Base-by-base conservation (phyloP, 2,888 invertebrate species). In the Autographa gamma region DNA sequence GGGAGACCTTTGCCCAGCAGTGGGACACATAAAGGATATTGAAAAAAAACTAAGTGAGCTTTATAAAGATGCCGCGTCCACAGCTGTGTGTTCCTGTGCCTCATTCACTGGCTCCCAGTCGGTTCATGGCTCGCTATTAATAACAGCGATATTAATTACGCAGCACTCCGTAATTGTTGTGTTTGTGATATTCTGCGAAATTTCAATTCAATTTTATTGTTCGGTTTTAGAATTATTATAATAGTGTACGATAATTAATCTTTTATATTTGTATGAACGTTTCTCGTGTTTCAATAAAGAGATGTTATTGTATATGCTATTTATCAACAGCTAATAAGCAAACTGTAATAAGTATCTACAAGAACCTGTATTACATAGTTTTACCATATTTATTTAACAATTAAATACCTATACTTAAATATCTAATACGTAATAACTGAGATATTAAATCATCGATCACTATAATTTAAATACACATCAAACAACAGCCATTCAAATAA, bases 91-190 rank as follows among this genome's bases (percentile, higher is more conserved):
- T 52, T 73, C 77, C 77, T 0, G 9, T 77, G 18, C 62, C 73
- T 92, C 89, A 92, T 92, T 89, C 84, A 92, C 87, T 91, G 82
- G 74, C 83, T 83, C 85, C 66, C 77, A 74, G 83, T 81, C 85
- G 88, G 91, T 91, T 90, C 87, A 91, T 90, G 83, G 84, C 79
- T 82, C 79, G 81, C 89, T 85, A 92, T 91, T 90, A 89, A 92
- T 92, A 89, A 91, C 89, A 84, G 88, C 88, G 86, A 87, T 83
- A 84, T 79, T 85, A 85, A 85, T 85, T 83, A 81, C 82, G 66
- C 18, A 14, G 43, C 14, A 43, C 16, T 48, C 7, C 6, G 48
- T 48, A 48, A 48, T 48, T 48, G 48, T 48, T 48, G n/a, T 48
- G n/a, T 48, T 48, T 48, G 48, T n/a, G 48, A 25, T 48, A 43